Evolutionary conservation across 2,888 invertebrate species (phyloP), one percentile per base, ranked within the genome.

Genomic region (Chirona hameri): DNA sequence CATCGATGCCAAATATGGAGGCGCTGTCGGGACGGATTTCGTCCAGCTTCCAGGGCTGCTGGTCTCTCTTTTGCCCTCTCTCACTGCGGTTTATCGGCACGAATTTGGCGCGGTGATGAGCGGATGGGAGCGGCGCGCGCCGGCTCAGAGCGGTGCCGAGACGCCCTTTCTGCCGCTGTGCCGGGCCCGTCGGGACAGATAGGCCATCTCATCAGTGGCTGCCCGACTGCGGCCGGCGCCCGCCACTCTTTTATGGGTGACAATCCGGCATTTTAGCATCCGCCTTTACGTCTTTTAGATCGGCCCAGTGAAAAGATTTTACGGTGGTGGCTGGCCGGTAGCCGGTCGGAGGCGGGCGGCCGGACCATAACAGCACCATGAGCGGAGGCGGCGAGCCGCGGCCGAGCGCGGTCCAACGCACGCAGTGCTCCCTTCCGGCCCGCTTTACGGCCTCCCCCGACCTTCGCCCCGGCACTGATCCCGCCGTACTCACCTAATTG

Each of bases 261-360:
- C 76, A 76, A 76, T 76, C 76, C 46, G 76, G 76, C 39, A 76
- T 76, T 76, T 76, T 76, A 76, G 76, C 76, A 76, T 76, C 76
- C 39, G 76, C 46, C 15, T 72, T 76, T 76, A 76, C 24, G 76
- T 76, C 76, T 76, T 76, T 76, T 76, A 76, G 76, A 76, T 76
- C 39, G 27, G 76, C 10, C 39, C 76, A 24, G 76, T 76, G 76
- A 76, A 76, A 76, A 76, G 76, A 76, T 46, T 76, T 76, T 76
- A 76, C 76, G 46, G 39, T 39, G 39, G 24, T 9, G 39, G 76
- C 46, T 39, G 52, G 24, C 24, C 46, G 76, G 76, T 76, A 76
- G 76, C 76, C 21, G 76, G 72, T 27, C 72, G 18, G 31, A 18
- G 72, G 31, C 31, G 10, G 76, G 10, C 24, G 46, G 39, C 39